Conservation (phyloP, 2,113 vertebrate species). For the Mirza zaza region DNA sequence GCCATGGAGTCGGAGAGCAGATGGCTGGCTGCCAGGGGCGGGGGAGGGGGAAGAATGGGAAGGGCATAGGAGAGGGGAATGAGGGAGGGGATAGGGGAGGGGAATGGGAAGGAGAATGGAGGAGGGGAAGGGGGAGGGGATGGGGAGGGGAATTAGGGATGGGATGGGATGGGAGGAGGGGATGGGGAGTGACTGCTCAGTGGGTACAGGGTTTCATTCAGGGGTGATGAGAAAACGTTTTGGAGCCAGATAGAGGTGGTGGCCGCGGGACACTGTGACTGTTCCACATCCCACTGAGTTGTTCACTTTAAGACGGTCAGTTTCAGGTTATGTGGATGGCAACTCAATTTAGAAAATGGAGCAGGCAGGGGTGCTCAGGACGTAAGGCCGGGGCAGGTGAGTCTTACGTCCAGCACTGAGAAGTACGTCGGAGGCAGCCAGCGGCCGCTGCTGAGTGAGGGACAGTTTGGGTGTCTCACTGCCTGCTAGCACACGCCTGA, state of each 20-base stretch:
- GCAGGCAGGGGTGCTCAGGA: neutral
- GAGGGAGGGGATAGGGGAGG: no score
- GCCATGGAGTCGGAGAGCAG: neutral
- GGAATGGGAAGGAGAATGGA: no score
- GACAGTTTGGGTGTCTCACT: no score
- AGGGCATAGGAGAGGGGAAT: no score
- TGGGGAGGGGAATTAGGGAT: no score
- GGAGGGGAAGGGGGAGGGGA: no score
- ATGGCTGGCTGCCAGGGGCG: neutral
- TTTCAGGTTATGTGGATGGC: neutral
- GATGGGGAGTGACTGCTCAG: neutral
- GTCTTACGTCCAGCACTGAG: neutral
- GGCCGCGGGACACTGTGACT: neutral
- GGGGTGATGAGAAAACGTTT: neutral
- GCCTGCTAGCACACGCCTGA: neutral
- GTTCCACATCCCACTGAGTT: neutral
- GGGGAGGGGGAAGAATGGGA: no score
- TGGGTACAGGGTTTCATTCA: neutral
- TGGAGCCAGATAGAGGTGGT: neutral
- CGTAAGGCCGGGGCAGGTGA: neutral
- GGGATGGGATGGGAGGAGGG: no score
- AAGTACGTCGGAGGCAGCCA: neutral
- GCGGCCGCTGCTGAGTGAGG: no score
- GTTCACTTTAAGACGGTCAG: neutral
- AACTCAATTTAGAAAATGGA: neutral